Percentiles rank a stretch among this genome's conserved stretches.
These are phyloP conservation scores for Heliconius hewitsoni DNA, from an alignment of 1,140 invertebrate genomes.

Conservation along the genomic window DNA sequence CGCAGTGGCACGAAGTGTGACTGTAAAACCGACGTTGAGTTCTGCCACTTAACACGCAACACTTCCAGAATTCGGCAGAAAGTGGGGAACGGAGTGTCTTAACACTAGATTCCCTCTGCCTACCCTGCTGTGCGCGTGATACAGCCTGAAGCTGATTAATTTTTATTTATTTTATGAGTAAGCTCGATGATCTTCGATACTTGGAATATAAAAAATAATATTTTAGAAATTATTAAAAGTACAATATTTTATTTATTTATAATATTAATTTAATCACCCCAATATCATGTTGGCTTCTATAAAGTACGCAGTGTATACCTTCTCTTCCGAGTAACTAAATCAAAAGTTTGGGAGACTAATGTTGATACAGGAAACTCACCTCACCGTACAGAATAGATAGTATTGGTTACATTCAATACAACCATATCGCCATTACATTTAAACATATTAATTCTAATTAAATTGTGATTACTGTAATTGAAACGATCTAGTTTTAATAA, in stretches of 20 bases:
- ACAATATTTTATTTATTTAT: background rate
- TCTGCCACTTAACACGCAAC: no score
- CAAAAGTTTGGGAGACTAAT: slow-evolving; percentile 46
- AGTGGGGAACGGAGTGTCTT: no score
- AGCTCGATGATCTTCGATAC: no score
- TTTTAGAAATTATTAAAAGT: background rate
- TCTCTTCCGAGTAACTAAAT: slow-evolving; percentile 39
- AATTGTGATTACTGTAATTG: background rate
- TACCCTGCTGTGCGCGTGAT: no score
- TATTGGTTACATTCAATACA: slow-evolving; percentile 10
- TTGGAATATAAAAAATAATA: background rate
- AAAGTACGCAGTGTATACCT: slow-evolving; percentile 18
- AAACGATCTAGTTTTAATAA: no score
- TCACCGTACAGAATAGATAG: slow-evolving; percentile 46
- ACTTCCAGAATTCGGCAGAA: no score
- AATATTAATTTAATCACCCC: slow-evolving; percentile 6
- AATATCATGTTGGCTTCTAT: background rate
- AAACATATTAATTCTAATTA: background rate
- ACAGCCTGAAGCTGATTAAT: no score
- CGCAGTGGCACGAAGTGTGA: no score
- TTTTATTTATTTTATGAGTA: no score
- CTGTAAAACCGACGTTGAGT: no score
- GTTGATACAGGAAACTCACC: slow-evolving; percentile 48
- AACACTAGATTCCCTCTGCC: no score
- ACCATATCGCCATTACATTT: background rate